A percentile compares a stretch with the other conserved stretches of the same genome.
phyloP scores from a whole-genome alignment of 1,140 invertebrate genomes.

The Lepeophtheirus salmonis region DNA sequence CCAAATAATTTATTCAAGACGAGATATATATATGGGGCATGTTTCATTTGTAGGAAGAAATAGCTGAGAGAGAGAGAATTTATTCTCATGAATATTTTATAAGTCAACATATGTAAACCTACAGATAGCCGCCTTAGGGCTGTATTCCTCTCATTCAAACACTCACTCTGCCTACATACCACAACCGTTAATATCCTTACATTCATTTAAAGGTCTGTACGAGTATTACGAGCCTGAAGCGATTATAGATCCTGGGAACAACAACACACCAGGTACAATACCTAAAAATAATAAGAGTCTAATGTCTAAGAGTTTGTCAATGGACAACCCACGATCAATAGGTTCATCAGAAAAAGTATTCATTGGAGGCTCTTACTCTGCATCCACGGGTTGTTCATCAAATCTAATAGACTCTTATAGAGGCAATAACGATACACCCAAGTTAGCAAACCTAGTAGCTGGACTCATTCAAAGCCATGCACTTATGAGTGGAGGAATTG shows the following conservation, averaged over 20 bases:
- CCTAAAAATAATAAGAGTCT: too few species aligned
- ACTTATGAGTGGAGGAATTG: background rate
- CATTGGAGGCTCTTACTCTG: slow-evolving; percentile 10
- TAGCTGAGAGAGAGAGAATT: too few species aligned
- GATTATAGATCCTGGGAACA: background rate
- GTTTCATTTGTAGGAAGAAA: too few species aligned
- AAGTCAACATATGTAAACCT: background rate
- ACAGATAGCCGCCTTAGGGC: background rate
- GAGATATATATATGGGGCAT: too few species aligned
- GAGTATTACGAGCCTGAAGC: background rate
- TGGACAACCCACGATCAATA: background rate
- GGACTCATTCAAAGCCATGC: slow-evolving; percentile 1
- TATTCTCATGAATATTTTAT: too few species aligned
- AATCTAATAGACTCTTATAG: background rate
- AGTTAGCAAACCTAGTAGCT: background rate
- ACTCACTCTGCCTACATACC: background rate
- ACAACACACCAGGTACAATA: background rate
- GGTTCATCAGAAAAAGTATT: background rate
- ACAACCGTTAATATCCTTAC: background rate
- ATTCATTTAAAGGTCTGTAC: background rate
- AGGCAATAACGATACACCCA: background rate
- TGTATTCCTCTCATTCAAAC: background rate
- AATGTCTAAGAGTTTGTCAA: background rate
- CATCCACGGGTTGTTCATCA: background rate
- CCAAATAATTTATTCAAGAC: too few species aligned